These are phyloP conservation scores for Drosophila antonietae DNA, from an alignment of 2,888 invertebrate species.

Conservation along the genomic window DNA sequence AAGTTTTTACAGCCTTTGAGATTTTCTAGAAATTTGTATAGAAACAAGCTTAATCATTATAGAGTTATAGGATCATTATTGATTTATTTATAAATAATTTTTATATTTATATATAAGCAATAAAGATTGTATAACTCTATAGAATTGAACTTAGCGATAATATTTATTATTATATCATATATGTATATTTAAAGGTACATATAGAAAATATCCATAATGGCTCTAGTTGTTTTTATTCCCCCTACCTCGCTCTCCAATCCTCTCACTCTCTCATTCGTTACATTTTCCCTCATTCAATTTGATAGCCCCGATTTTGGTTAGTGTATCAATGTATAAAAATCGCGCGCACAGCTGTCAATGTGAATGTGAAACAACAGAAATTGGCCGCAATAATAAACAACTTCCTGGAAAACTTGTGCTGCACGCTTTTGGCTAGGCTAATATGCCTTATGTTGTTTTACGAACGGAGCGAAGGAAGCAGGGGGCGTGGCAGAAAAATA, in stretches of 20 bases:
- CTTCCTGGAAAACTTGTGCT: constrained; percentile 71
- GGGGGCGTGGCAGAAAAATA: constrained; percentile 22
- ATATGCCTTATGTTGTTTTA: constrained; percentile 49
- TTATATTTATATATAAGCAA: no score
- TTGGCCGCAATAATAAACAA: constrained; percentile 53
- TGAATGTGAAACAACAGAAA: constrained; percentile 49
- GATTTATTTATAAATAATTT: neutral
- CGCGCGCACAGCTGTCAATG: constrained; percentile 58
- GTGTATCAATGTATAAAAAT: constrained; percentile 31
- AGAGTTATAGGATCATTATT: no score
- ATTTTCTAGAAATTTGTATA: no score
- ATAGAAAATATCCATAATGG: no score
- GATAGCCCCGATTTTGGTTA: neutral
- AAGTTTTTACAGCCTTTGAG: no score
- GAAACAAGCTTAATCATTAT: no score
- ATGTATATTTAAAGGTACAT: no score
- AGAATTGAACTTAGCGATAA: no score
- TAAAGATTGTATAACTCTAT: no score
- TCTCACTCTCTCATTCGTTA: neutral
- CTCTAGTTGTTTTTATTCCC: no score
- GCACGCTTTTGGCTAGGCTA: constrained; percentile 43
- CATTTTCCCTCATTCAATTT: neutral
- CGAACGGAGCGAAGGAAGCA: neutral
- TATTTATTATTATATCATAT: no score
- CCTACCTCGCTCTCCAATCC: neutral